Evolutionary conservation across 2,888 invertebrate species (phyloP).

Genomic region (Diaprepes abbreviatus): DNA sequence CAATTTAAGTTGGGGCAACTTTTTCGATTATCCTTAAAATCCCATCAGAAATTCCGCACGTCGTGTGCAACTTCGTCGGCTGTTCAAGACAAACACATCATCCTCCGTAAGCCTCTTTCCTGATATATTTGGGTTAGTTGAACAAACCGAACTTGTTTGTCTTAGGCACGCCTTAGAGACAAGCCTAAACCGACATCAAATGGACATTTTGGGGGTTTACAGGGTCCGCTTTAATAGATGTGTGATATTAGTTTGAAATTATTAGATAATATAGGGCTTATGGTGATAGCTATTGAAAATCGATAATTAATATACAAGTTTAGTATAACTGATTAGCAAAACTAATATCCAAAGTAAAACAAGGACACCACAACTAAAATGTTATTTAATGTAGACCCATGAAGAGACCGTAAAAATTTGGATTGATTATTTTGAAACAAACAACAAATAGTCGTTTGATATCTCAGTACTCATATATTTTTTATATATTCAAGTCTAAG

Average conservation of each 20-base stretch:
- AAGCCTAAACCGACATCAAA: conserved; percentile 5
- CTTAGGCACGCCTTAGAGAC: conserved; percentile 18
- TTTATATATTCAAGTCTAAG: too few relatives aligned
- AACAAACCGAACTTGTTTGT: conserved; percentile 35
- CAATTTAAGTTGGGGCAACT: conserved; percentile 9
- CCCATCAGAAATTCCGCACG: conserved; percentile 35
- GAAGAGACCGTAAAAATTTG: too few relatives aligned
- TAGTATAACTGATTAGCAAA: too few relatives aligned
- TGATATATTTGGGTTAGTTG: conserved; percentile 36
- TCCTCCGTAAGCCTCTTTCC: conserved; percentile 26
- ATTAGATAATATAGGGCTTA: background rate
- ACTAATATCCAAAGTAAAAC: too few relatives aligned
- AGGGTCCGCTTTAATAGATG: background rate
- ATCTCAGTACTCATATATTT: too few relatives aligned
- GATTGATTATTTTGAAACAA: too few relatives aligned
- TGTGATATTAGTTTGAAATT: background rate
- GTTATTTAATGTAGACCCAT: too few relatives aligned
- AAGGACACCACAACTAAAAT: too few relatives aligned
- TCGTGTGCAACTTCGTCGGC: conserved; percentile 32
- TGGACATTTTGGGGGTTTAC: conserved; percentile 9
- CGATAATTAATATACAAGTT: too few relatives aligned
- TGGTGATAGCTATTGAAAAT: too few relatives aligned
- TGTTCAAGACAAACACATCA: conserved; percentile 43
- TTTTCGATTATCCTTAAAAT: conserved; percentile 43
- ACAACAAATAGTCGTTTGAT: too few relatives aligned